phyloP scores from a whole-genome alignment of 2,888 invertebrate genomes.

The Eledone cirrhosa region DNA sequence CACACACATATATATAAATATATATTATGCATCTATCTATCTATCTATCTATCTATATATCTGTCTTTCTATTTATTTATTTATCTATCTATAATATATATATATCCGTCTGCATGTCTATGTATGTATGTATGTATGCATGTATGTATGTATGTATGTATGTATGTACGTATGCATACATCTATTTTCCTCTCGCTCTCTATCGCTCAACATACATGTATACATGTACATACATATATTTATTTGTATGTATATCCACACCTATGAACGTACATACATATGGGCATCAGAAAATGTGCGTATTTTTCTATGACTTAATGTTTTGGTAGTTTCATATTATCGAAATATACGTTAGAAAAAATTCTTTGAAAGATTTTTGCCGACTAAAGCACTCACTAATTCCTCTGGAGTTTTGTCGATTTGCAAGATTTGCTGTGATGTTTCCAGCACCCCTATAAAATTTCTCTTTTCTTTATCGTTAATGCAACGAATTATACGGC shows the following conservation, averaged over 20 bases:
- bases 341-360: too few relatives aligned
- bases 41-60: background rate
- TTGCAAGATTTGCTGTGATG: too few relatives aligned
- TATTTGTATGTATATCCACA: background rate
- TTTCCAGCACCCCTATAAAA: too few relatives aligned
- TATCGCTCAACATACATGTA: background rate
- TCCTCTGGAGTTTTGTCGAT: too few relatives aligned
- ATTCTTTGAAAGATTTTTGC: too few relatives aligned
- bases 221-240: background rate
- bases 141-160: background rate
- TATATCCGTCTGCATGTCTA: background rate
- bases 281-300: background rate
- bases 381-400: too few relatives aligned
- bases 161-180: background rate
- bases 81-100: background rate
- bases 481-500: too few relatives aligned
- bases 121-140: background rate
- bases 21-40: background rate
- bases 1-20: background rate
- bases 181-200: background rate
- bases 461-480: too few relatives aligned
- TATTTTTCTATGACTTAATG: background rate
- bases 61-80: background rate
- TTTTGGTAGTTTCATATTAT: too few relatives aligned
- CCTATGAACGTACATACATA: background rate